Evolutionary conservation across 2,888 invertebrate genomes (phyloP), one percentile per base, ranked within the genome.

Genomic region (Trileptium ribeirensis): DNA sequence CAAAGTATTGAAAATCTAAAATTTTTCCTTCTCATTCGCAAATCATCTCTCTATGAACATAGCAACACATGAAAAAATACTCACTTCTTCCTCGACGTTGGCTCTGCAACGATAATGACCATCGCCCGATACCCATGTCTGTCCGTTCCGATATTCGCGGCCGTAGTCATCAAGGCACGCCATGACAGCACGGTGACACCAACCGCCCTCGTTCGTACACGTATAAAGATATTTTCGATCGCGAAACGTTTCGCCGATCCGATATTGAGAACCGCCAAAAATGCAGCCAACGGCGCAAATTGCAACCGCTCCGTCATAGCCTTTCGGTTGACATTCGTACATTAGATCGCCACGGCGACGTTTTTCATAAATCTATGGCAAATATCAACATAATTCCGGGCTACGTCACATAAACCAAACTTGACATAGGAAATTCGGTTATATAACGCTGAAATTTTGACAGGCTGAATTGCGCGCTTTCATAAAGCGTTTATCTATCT

Each of bases 231-330:
- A 75, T 8, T 34, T 24, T n/a, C 37, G 38, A 39, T 75, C 77
- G n/a, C 39, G n/a, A 38, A 37, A 75, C 38, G 77, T 37, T 36
- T 87, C 83, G 39, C 87, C 87, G 67, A 87, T 80, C 74, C 78
- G 80, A 81, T 85, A 86, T 36, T 83, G 82, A 29, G 83, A 78
- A 38, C 85, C 85, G 29, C 85, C 82, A 82, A 85, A 84, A 67
- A 87, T 82, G 80, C 87, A 87, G 64, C 86, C 87, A 31, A 87
- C 86, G 70, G 86, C 84, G 82, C 86, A 86, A 84, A 87, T 83
- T 79, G 85, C 83, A 34, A 87, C 84, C 38, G 83, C 82, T 74
- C 86, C 86, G 24, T 8, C 24, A 24, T 84, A 83, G 33, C 81
- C 82, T 79, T 86, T 87, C 79, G 83, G 81, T 80, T 85, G 85